phyloP scores from a whole-genome alignment of 2,888 invertebrate species.

The Leptopilina drosophilae region DNA sequence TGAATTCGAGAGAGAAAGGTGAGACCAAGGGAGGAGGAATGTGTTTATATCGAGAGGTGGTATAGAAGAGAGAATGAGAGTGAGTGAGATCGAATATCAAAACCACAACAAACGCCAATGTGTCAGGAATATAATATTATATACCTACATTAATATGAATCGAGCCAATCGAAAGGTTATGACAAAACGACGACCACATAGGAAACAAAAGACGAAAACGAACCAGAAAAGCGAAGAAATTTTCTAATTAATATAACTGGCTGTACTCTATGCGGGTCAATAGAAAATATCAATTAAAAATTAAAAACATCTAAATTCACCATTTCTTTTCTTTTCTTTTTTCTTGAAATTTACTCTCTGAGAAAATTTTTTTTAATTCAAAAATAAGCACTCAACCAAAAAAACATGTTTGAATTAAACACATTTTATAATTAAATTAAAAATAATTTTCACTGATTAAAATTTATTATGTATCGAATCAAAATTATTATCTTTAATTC shows the following conservation, averaged over 20 bases:
- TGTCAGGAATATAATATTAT: neutral
- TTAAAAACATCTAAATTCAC: no score
- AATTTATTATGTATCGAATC: no score
- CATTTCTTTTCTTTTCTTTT: no score
- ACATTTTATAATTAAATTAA: no score
- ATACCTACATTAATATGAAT: constrained; percentile 2
- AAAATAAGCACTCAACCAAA: no score
- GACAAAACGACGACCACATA: neutral
- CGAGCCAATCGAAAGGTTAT: constrained; percentile 24
- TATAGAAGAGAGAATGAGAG: neutral
- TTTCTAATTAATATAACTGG: neutral
- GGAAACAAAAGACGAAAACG: neutral
- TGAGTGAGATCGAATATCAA: constrained; percentile 1
- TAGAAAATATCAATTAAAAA: no score
- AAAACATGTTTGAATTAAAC: no score
- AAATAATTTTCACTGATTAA: no score
- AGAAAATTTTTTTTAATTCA: no score
- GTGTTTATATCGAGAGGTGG: constrained; percentile 27
- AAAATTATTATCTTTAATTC: no score
- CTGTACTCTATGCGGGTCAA: no score
- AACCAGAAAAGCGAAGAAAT: neutral
- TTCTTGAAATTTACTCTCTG: no score
- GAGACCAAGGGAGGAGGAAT: constrained; percentile 27
- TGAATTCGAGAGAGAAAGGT: constrained; percentile 38
- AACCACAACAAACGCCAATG: constrained; percentile 22